Conservation (phyloP, 2,888 invertebrate species). For the Anarsia innoxiella region DNA sequence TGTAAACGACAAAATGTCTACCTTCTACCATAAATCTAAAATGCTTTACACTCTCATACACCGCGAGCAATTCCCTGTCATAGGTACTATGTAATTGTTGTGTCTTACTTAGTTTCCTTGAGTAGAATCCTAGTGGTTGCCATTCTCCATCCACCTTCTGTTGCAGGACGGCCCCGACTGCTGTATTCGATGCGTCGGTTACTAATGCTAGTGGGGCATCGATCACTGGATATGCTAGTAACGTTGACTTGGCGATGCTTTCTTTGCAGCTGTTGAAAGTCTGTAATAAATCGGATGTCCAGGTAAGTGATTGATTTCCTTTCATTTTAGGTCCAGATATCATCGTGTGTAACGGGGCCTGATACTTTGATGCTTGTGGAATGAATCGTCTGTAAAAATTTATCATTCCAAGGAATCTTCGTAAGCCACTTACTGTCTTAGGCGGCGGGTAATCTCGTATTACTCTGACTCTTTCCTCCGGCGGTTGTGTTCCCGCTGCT, state of each 20-base stretch:
- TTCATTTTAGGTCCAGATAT: slow-evolving; percentile 17
- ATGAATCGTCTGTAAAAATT: not conserved
- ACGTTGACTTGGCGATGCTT: slow-evolving; percentile 25
- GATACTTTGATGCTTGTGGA: not conserved
- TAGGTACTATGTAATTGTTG: slow-evolving; percentile 36
- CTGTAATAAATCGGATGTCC: not conserved
- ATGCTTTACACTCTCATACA: slow-evolving; percentile 34
- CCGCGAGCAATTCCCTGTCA: slow-evolving; percentile 40
- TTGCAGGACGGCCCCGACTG: slow-evolving; percentile 37
- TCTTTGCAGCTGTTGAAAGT: slow-evolving; percentile 28
- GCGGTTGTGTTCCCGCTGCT: not conserved
- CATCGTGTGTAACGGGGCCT: slow-evolving; percentile 4
- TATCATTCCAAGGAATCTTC: not conserved
- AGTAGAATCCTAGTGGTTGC: slow-evolving; percentile 42
- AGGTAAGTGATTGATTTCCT: not conserved
- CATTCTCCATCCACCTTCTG: slow-evolving; percentile 24
- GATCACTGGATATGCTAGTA: slow-evolving; percentile 30
- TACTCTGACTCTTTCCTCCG: not conserved
- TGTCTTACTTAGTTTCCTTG: slow-evolving; percentile 28
- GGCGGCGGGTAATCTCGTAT: slow-evolving; percentile 7
- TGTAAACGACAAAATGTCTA: slow-evolving; percentile 27
- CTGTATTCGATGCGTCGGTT: slow-evolving; percentile 33
- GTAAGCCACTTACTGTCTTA: slow-evolving; percentile 4
- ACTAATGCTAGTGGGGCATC: slow-evolving; percentile 25
- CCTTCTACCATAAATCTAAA: slow-evolving; percentile 43